Evolutionary conservation across 2,797 vertebrate species (phyloP), one percentile per base, ranked within the genome.

Genomic region (Psittacula derbiana): DNA sequence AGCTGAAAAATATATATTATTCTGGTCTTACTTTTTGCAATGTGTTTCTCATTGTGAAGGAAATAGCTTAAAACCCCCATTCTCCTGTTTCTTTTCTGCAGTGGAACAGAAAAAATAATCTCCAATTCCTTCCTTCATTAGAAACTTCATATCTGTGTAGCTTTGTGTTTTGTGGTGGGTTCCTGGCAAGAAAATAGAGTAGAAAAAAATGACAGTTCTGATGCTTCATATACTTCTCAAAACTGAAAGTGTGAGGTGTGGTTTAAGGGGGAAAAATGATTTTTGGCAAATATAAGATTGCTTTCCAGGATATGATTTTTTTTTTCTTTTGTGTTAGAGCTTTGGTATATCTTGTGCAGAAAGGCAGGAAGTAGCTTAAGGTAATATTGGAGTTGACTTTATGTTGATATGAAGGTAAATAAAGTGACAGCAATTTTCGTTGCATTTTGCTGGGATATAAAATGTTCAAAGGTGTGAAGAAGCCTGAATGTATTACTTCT

Each of bases 261-360:
- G 7, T 80, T 30, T 78, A 71, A 82, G 16, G 31, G 23, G 70
- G 25, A 83, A 92, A 24, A 33, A 27, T 24, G 11, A 14, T 30
- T 57, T 58, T 60, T 43, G 13, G 38, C 24, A 80, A n/a, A 49
- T 50, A 12, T 0, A 57, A 76, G 9, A 36, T 79, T 15, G 58
- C 16, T 43, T 92, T 79, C 44, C 25, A 53, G 53, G 24, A 13
- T 40, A 18, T 16, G 11, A 28, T 53, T 15, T 49, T 67, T 67
- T 38, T 0, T 0, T 67, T 38, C 9, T 44, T 70, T 75, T 67
- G 41, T 0, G 0, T 64, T 46, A 52, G 27, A 71, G 16, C 18
- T 81, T 78, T 74, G 41, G 4, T 57, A 1, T 71, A 14, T 61
- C 38, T 91, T 81, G 14, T 38, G 60, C 55, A 81, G 57, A 62